Base-by-base conservation (phyloP, 2,888 invertebrate species). In the Orthosia gracilis region DNA sequence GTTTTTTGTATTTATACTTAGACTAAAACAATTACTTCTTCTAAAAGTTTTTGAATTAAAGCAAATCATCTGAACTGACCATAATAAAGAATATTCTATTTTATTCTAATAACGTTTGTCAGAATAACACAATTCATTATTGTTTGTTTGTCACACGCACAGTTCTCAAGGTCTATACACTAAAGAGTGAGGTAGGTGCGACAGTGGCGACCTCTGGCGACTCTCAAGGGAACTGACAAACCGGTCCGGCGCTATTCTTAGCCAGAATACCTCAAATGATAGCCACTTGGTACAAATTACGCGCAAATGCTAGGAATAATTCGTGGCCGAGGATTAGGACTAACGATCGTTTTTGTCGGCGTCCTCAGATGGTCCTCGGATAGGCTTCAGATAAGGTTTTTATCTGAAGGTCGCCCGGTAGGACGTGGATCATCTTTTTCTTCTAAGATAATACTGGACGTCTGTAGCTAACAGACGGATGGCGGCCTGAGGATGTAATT, bases 271-370 rank as follows among this genome's bases (percentile, higher is more conserved):
- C 49, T 52, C 50, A 57, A 80, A 45, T 68, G 66, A 70, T 70
- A 67, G 26, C 58, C 52, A 62, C 55, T 54, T 83, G 52, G 62
- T 66, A 76, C 58, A 67, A 78, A 79, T 80, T 71, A 69, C 62
- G 21, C 65, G 55, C 26, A 61, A 69, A 67, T 23, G 66, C 55
- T 69, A 59, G 58, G 63, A 69, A 55, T 72, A 70, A 73, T 73
- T 72, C 15, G 54, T 58, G 58, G 61, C 47, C 62, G 59, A 66
- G 58, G 47, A 61, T 70, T 45, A 59, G 64, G 40, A 23, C 73
- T 86, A 87, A 86, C 64, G 87, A 87, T 52, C 76, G 86, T 87
- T 87, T 87, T 87, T 86, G 84, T 67, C 18, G 15, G 3, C n/a
- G 11, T 52, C 17, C n/a, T 58, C 47, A 21, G 66, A 65, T 57